phyloP scores from a whole-genome alignment of 2,888 invertebrate species.

The Pristionchus arcanus region DNA sequence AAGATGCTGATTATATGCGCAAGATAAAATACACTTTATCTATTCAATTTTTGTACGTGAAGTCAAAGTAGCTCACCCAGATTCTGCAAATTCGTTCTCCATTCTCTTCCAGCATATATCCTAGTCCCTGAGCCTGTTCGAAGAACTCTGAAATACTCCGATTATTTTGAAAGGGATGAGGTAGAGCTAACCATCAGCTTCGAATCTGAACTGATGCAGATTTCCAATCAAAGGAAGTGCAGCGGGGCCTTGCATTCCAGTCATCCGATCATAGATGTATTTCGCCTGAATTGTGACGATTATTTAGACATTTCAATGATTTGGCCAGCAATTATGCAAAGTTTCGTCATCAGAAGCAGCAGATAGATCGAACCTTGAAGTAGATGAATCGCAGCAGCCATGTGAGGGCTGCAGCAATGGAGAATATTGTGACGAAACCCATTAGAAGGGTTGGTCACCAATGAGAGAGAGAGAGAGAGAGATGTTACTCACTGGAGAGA shows the following conservation, averaged over 20 bases:
- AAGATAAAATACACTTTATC: too few species aligned
- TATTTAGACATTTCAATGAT: neutral
- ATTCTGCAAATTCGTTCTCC: slow-evolving; percentile 72
- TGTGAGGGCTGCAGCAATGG: neutral
- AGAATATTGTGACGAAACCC: slow-evolving; percentile 23
- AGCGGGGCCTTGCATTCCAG: slow-evolving; percentile 68
- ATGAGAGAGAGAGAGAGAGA: neutral
- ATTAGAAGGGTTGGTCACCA: neutral
- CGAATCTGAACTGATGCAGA: slow-evolving; percentile 76
- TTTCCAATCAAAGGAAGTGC: slow-evolving; percentile 75
- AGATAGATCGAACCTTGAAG: neutral
- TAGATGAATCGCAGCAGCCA: slow-evolving; percentile 34
- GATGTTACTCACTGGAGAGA: neutral
- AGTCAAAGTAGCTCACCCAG: slow-evolving; percentile 68
- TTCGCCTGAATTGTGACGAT: slow-evolving; percentile 13
- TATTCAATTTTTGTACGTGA: too few species aligned
- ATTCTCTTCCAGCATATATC: slow-evolving; percentile 73
- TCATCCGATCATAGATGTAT: slow-evolving; percentile 47
- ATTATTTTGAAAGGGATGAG: slow-evolving; percentile 61
- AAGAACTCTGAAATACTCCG: slow-evolving; percentile 72
- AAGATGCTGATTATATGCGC: too few species aligned
- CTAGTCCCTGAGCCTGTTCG: slow-evolving; percentile 77
- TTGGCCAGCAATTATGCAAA: neutral
- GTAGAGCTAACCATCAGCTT: slow-evolving; percentile 68
- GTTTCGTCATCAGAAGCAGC: neutral